Conservation (phyloP, 2,113 vertebrate species). For the Cyanocitta stelleri region DNA sequence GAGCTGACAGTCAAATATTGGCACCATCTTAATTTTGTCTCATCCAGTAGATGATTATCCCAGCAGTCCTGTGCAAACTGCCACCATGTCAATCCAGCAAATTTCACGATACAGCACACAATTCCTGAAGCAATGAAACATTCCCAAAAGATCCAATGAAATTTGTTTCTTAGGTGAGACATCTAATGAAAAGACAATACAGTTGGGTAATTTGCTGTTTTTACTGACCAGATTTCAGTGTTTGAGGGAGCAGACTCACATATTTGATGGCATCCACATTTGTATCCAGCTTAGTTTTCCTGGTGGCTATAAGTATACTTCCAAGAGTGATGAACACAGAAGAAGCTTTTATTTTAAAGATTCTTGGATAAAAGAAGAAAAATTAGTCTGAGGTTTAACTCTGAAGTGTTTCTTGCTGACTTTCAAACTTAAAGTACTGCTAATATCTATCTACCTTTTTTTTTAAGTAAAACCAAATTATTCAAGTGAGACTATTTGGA, state of each 20-base stretch:
- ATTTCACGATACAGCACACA: not conserved
- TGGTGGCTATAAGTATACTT: not conserved
- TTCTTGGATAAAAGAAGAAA: not conserved
- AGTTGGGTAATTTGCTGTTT: not conserved
- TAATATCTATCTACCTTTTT: not conserved
- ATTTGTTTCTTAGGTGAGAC: not conserved
- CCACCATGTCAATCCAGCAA: not conserved
- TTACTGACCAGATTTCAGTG: not conserved
- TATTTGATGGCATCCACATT: not conserved
- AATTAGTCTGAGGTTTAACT: not conserved
- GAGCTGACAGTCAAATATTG: rapidly evolving
- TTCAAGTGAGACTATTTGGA: not conserved
- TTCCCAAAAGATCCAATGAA: not conserved
- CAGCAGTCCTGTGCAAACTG: not conserved
- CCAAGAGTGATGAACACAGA: not conserved
- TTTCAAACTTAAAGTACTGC: not conserved
- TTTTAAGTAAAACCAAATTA: not conserved
- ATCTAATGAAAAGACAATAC: not conserved
- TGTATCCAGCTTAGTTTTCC: not conserved
- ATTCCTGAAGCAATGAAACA: not conserved
- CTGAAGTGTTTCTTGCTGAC: not conserved
- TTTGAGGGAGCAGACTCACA: not conserved
- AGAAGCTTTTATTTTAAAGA: not conserved
- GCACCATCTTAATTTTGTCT: not conserved
- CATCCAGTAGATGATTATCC: not conserved